Percentiles rank a stretch among this genome's conserved stretches.
phyloP scores from a whole-genome alignment of 2,888 invertebrate genomes.

The Ommatoiulus sabulosus region DNA sequence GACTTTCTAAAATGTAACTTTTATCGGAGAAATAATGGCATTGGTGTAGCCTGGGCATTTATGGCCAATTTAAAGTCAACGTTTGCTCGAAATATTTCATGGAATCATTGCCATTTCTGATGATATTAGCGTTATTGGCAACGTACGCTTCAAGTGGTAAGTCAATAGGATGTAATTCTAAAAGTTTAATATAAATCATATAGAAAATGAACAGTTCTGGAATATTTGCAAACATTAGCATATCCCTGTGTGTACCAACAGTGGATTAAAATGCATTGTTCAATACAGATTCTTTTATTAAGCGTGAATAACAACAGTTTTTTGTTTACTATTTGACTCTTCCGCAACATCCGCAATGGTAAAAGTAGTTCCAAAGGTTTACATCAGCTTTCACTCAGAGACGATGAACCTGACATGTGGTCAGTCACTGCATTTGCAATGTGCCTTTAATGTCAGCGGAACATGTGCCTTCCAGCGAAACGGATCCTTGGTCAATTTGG shows the following conservation, averaged over 20 bases:
- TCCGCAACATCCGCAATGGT: background rate
- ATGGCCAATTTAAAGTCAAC: background rate
- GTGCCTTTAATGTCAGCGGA: slow-evolving; percentile 2
- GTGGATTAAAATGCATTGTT: too few relatives aligned
- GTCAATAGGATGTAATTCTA: too few relatives aligned
- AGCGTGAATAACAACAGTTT: too few relatives aligned
- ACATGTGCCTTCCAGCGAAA: background rate
- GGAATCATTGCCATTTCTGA: background rate
- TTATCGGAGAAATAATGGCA: too few relatives aligned
- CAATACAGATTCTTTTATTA: too few relatives aligned
- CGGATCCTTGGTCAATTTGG: background rate
- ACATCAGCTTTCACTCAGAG: background rate
- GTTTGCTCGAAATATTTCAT: background rate
- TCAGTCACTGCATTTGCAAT: background rate
- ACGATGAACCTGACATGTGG: background rate
- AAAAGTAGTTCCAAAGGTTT: background rate
- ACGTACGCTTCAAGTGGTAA: background rate
- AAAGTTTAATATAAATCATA: too few relatives aligned
- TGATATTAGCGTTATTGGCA: background rate
- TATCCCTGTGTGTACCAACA: too few relatives aligned
- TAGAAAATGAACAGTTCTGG: too few relatives aligned
- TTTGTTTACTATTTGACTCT: background rate
- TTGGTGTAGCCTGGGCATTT: background rate
- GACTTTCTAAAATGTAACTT: too few relatives aligned
- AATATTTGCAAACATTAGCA: too few relatives aligned